A percentile compares a stretch with the other conserved stretches of the same genome.
Conservation (phyloP, 1,140 invertebrate genomes). For the Euschistus heros region DNA sequence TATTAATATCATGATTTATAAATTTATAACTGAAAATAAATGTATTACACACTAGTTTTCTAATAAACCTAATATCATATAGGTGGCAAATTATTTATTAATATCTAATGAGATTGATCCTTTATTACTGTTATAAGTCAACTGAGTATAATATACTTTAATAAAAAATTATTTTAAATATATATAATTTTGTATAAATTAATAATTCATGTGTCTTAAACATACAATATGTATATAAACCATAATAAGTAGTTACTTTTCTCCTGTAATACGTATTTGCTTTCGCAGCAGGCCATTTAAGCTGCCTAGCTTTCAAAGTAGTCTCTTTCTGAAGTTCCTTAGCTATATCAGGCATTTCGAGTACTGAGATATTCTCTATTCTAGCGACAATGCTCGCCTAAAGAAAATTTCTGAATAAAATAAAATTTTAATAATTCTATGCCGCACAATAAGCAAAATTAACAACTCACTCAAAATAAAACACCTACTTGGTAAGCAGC, state of each 20-base stretch:
- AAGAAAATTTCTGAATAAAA: slow-evolving; percentile 24
- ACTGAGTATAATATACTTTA: too few relatives aligned
- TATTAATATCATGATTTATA: too few relatives aligned
- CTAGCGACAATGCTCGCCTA: slow-evolving; percentile 57
- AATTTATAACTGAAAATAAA: too few relatives aligned
- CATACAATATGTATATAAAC: too few relatives aligned
- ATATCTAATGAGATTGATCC: too few relatives aligned
- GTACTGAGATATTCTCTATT: slow-evolving; percentile 51
- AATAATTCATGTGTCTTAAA: too few relatives aligned
- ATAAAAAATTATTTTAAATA: too few relatives aligned
- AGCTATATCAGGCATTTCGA: slow-evolving; percentile 58
- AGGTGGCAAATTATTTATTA: too few relatives aligned
- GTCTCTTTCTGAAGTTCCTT: slow-evolving; percentile 60
- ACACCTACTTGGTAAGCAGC: slow-evolving; percentile 51
- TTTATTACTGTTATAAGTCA: too few relatives aligned
- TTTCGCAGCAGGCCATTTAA: slow-evolving; percentile 56
- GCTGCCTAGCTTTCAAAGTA: slow-evolving; percentile 48
- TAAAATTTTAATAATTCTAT: slow-evolving; percentile 9
- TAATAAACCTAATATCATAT: too few relatives aligned
- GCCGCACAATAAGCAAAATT: neutral
- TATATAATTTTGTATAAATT: too few relatives aligned
- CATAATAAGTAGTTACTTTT: slow-evolving; percentile 24
- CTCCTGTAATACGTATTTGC: slow-evolving; percentile 37
- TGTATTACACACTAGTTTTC: too few relatives aligned
- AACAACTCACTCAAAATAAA: slow-evolving; percentile 11